Evolutionary conservation across 2,113 vertebrate genomes (phyloP).

Genomic region (Hipposideros armiger): DNA sequence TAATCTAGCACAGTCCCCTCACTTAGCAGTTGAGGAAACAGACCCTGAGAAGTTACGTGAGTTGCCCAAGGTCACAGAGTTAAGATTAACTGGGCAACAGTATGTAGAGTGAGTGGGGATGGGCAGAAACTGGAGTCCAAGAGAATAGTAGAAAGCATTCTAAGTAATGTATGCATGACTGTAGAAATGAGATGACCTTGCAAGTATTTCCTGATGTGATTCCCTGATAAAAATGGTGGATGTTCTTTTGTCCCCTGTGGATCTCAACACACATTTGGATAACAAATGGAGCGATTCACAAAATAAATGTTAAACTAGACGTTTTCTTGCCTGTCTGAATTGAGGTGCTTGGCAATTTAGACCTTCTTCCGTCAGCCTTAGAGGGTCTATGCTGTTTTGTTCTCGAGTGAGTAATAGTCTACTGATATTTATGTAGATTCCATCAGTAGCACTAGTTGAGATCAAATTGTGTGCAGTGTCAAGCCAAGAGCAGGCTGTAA

Average conservation of each 20-base stretch:
- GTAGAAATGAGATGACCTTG: conserved; percentile 46
- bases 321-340: conserved; percentile 11
- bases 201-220: conserved; percentile 12
- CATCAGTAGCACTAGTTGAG: neutral
- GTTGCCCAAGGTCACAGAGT: neutral
- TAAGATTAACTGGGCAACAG: neutral
- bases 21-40: conserved; percentile 46
- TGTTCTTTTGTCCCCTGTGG: conserved; percentile 7
- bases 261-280: conserved; percentile 38
- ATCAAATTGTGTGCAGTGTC: neutral
- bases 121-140: neutral
- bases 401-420: neutral
- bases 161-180: neutral
- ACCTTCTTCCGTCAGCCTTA: neutral
- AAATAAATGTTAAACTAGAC: conserved; percentile 12
- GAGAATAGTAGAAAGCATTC: conserved; percentile 24
- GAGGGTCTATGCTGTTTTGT: neutral
- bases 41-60: neutral
- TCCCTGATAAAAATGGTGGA: neutral
- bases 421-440: conserved; percentile 19
- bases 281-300: conserved; percentile 8
- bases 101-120: neutral
- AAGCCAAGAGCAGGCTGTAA: conserved; percentile 5
- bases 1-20: neutral
- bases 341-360: neutral